Conservation (phyloP, 2,888 invertebrate species). For the Scaeva pyrastri region DNA sequence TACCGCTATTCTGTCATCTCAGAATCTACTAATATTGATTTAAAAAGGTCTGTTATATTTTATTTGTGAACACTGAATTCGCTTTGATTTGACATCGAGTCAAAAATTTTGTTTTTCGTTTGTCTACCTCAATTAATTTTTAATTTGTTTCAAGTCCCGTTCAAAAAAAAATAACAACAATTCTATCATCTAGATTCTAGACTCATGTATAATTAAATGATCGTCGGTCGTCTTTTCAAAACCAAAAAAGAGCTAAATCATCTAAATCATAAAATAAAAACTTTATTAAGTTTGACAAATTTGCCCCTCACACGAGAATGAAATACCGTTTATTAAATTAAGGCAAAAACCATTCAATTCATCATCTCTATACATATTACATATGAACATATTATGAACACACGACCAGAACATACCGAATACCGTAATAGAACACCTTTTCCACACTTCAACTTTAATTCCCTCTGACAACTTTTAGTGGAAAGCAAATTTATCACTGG, state of each 20-base stretch:
- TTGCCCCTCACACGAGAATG: constrained; percentile 28
- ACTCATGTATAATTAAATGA: background rate
- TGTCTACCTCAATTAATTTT: too few species aligned
- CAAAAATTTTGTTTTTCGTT: too few species aligned
- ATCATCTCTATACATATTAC: constrained; percentile 37
- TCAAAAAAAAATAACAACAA: too few species aligned
- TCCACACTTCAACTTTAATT: constrained; percentile 34
- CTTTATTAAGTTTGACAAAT: constrained; percentile 66
- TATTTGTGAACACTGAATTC: too few species aligned
- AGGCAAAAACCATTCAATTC: constrained; percentile 48
- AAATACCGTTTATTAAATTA: constrained; percentile 52
- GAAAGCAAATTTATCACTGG: constrained; percentile 67
- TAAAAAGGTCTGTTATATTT: too few species aligned
- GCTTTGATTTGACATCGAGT: too few species aligned
- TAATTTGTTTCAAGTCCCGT: too few species aligned
- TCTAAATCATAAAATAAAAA: constrained; percentile 44
- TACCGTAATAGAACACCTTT: constrained; percentile 61
- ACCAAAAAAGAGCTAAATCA: background rate
- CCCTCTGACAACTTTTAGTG: constrained; percentile 61
- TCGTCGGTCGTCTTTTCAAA: background rate
- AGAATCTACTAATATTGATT: too few species aligned
- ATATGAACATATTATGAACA: background rate
- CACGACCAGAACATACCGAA: constrained; percentile 18
- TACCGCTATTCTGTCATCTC: too few species aligned
- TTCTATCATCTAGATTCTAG: too few species aligned